These are phyloP conservation scores for Hipposideros larvatus DNA, from an alignment of 2,797 vertebrate species.

Conservation along the genomic window DNA sequence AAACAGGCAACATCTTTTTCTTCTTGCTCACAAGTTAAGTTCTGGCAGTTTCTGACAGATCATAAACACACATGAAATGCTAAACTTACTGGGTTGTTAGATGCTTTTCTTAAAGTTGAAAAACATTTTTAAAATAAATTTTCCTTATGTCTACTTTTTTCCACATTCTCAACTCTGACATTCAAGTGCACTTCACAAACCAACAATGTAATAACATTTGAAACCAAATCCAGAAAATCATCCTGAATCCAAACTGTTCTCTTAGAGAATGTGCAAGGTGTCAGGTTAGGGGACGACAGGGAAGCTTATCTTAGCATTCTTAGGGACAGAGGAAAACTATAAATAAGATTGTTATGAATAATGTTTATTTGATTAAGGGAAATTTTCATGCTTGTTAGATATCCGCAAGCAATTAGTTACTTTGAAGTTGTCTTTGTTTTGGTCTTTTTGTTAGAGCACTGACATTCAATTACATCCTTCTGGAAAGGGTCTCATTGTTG, in stretches of 20 bases:
- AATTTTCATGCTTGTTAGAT: neutral
- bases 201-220: constrained; percentile 16
- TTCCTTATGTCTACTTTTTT: constrained; percentile 77
- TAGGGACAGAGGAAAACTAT: neutral
- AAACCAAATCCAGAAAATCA: constrained; percentile 38
- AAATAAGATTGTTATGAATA: neutral
- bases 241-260: neutral
- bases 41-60: constrained; percentile 74
- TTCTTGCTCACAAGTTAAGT: constrained; percentile 69
- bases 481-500: neutral
- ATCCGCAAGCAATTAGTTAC: neutral
- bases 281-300: neutral
- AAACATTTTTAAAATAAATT: constrained; percentile 74
- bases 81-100: constrained; percentile 62
- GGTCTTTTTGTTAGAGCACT: neutral
- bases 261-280: neutral
- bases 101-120: constrained; percentile 72
- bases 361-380: neutral
- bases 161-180: constrained; percentile 78
- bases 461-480: neutral
- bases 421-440: neutral
- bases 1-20: constrained; percentile 54
- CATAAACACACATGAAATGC: constrained; percentile 77
- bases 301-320: neutral
- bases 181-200: constrained; percentile 69